Percentiles rank a stretch among this genome's conserved stretches.
Evolutionary conservation across 2,113 vertebrate species (phyloP).

Genomic region (Sisor rabdophorus): DNA sequence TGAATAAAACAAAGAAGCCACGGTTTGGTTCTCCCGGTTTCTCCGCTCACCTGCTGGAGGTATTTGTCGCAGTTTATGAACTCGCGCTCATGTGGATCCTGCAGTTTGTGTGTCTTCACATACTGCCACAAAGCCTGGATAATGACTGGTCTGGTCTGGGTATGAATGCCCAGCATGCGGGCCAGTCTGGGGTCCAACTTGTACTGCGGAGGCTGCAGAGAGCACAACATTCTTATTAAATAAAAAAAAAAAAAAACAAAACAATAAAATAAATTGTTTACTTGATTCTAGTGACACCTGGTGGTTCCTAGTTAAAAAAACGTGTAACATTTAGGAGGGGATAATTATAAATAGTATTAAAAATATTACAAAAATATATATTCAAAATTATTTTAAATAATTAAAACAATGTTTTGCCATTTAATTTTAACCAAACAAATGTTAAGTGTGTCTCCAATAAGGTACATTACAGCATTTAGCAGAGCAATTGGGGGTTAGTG

Average conservation of each 20-base stretch:
- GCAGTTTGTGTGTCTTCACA: slow-evolving; percentile 87
- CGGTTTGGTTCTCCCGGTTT: neutral
- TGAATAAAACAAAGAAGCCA: neutral
- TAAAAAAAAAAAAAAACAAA: neutral
- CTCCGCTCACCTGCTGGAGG: slow-evolving; percentile 77
- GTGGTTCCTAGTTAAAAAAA: neutral
- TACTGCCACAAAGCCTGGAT: slow-evolving; percentile 90
- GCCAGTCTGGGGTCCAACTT: slow-evolving; percentile 85
- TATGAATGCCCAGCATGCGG: slow-evolving; percentile 84
- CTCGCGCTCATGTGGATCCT: slow-evolving; percentile 85
- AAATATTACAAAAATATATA: no score
- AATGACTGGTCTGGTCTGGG: slow-evolving; percentile 84
- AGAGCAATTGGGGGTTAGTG: no score
- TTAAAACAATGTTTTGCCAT: no score
- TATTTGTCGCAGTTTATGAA: slow-evolving; percentile 89
- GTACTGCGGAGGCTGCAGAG: slow-evolving; percentile 53
- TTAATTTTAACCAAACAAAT: no score
- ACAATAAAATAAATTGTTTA: neutral
- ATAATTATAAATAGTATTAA: no score
- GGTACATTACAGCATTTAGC: no score
- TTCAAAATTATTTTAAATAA: no score
- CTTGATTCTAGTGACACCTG: slow-evolving; percentile 11
- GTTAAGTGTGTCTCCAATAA: no score
- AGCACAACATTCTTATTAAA: neutral
- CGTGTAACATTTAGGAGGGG: no score